Conservation (phyloP, 2,797 vertebrate genomes). For the Galago senegalensis region DNA sequence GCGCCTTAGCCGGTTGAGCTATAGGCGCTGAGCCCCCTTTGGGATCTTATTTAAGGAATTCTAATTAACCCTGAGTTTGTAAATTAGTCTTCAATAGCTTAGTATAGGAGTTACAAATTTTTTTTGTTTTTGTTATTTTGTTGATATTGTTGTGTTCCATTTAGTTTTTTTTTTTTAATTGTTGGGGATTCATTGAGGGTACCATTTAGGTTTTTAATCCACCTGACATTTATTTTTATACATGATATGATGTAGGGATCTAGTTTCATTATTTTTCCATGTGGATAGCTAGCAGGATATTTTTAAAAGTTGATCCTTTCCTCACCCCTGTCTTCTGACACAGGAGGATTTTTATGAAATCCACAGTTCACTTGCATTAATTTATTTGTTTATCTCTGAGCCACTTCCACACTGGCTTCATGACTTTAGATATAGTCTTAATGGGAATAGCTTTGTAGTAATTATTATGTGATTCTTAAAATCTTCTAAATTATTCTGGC, state of each 20-base stretch:
- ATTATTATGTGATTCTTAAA: not conserved
- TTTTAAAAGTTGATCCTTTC: constrained; percentile 23
- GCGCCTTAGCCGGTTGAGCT: no score
- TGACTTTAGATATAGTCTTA: not conserved
- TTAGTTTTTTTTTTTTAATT: not conserved
- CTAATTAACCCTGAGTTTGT: not conserved
- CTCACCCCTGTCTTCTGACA: not conserved
- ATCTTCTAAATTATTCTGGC: constrained; percentile 7
- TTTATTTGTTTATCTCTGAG: not conserved
- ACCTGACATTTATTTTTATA: constrained; percentile 1
- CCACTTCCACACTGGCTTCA: not conserved
- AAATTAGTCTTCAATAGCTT: not conserved
- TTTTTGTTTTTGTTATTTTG: constrained; percentile 4
- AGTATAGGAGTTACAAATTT: not conserved
- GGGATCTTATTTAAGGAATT: not conserved
- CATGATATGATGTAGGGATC: not conserved
- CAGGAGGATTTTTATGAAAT: not conserved
- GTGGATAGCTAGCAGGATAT: not conserved
- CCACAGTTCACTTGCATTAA: not conserved
- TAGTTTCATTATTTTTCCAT: constrained; percentile 42
- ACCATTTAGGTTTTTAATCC: not conserved
- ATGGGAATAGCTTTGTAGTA: not conserved
- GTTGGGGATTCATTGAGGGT: not conserved
- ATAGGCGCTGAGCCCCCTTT: not conserved
- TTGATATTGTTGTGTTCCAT: not conserved